Base-by-base conservation (phyloP, 2,113 vertebrate genomes). In the Crypturellus undulatus region DNA sequence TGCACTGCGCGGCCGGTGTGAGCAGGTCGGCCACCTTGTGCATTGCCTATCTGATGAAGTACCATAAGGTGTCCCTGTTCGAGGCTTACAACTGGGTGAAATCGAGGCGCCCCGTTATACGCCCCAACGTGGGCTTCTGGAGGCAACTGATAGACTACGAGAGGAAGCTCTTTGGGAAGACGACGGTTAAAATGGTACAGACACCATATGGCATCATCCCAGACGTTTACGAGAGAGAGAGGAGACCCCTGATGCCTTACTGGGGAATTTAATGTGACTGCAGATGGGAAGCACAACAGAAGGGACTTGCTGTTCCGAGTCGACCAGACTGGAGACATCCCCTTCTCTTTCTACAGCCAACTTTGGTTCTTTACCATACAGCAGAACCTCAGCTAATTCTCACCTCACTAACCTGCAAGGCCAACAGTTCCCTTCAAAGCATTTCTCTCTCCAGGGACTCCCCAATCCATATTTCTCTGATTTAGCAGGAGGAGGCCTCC, bases 81-180 rank as follows among this genome's bases (percentile, higher is more conserved):
- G 99, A 99, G 96, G 99, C 99, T 2, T 99, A 99, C 88, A 99
- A 98, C 97, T 99, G 99, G 99, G 99, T 99, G 84, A 99, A 99
- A 90, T 98, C 99, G 11, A 98, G 99, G 24, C 98, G 99, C 70
- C 99, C 99, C 0, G 97, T 99, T 91, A 99, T 99, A 72, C 97
- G 99, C 92, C 99, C 99, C 96, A 99, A 99, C 8, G 98, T 99
- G 10, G 99, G 99, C 92, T 99, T 99, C 98, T 99, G 99, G 99
- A 97, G 98, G 92, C 99, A 99, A 96, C 98, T 99, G 86, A 99
- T 99, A 90, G 99, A 99, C 90, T 99, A 99, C 12, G 99, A 99
- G 96, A 98, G 98, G 96, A 99, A 99, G 98, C 98, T 99, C 85
- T 99, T 99, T 24, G 99, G 99, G 83, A 99, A 98, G 96, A 99